Conservation (phyloP, 2,888 invertebrate genomes). For the Anticlea derivata region DNA sequence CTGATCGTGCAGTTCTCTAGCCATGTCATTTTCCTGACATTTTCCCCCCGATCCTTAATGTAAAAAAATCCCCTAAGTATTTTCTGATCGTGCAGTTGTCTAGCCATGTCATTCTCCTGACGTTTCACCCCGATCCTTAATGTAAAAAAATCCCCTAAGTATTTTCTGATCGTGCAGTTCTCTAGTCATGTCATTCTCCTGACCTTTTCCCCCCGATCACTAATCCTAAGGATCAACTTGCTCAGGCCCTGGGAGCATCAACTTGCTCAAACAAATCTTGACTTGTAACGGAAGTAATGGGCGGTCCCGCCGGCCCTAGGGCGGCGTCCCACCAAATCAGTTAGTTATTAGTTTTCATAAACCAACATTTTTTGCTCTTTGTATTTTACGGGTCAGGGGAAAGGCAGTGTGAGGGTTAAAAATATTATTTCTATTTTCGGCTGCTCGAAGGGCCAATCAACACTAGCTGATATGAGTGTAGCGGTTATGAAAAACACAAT, state of each 20-base stretch:
- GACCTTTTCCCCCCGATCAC: not conserved
- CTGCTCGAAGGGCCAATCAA: too few relatives aligned
- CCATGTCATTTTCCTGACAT: too few relatives aligned
- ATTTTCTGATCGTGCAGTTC: not conserved
- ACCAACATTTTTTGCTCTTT: constrained; percentile 9
- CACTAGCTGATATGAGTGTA: too few relatives aligned
- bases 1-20: too few relatives aligned
- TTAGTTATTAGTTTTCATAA: constrained; percentile 16
- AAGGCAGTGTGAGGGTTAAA: not conserved
- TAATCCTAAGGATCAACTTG: constrained; percentile 1
- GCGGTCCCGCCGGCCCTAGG: constrained; percentile 1
- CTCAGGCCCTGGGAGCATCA: constrained; percentile 3
- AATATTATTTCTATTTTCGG: not conserved
- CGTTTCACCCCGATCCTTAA: too few relatives aligned
- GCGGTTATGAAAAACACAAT: too few relatives aligned
- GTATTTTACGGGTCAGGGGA: not conserved
- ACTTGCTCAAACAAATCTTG: constrained; percentile 18
- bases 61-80: too few relatives aligned
- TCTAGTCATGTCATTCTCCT: not conserved
- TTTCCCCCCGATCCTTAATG: too few relatives aligned
- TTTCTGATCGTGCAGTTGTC: too few relatives aligned
- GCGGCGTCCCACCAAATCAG: constrained; percentile 8
- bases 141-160: too few relatives aligned
- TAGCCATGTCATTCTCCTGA: too few relatives aligned
- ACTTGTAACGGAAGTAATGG: constrained; percentile 11